Conservation (phyloP, 1,140 invertebrate genomes). For the Panagrolaimus sp. region DNA sequence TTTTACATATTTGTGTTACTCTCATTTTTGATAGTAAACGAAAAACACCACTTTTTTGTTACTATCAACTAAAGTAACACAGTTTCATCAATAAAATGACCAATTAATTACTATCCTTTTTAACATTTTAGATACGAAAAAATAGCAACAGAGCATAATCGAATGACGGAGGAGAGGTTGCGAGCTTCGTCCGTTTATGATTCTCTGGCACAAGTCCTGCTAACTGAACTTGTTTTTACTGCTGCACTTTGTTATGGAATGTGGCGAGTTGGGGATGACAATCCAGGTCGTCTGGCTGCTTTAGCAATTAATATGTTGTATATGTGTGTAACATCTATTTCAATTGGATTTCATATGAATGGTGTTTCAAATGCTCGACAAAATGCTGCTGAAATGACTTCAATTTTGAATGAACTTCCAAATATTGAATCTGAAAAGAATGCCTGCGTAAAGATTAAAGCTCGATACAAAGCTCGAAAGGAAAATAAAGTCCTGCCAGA, state of each 20-base stretch:
- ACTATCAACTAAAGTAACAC: background rate
- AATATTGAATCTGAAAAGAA: constrained; percentile 38
- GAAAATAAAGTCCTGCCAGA: constrained; percentile 6
- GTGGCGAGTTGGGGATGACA: constrained; percentile 45
- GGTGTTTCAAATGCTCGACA: constrained; percentile 45
- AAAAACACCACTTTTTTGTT: background rate
- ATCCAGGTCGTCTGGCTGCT: constrained; percentile 50
- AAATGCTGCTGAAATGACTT: constrained; percentile 46
- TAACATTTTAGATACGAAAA: constrained; percentile 48
- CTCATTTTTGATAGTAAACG: no score
- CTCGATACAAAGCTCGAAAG: background rate
- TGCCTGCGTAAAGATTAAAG: background rate
- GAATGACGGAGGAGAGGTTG: constrained; percentile 50
- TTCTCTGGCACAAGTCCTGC: constrained; percentile 51
- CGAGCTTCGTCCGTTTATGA: constrained; percentile 56
- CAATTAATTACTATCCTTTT: constrained; percentile 21
- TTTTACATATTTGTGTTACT: no score
- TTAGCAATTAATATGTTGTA: constrained; percentile 58
- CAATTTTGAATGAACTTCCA: constrained; percentile 44
- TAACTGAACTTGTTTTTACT: constrained; percentile 57
- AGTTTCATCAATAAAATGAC: background rate
- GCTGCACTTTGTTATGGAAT: constrained; percentile 54
- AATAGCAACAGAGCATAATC: constrained; percentile 45
- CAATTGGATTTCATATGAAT: constrained; percentile 57
- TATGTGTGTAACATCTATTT: constrained; percentile 56